These are phyloP conservation scores for Caenorhabditis wallacei DNA, from an alignment of 2,888 invertebrate genomes.

Conservation along the genomic window DNA sequence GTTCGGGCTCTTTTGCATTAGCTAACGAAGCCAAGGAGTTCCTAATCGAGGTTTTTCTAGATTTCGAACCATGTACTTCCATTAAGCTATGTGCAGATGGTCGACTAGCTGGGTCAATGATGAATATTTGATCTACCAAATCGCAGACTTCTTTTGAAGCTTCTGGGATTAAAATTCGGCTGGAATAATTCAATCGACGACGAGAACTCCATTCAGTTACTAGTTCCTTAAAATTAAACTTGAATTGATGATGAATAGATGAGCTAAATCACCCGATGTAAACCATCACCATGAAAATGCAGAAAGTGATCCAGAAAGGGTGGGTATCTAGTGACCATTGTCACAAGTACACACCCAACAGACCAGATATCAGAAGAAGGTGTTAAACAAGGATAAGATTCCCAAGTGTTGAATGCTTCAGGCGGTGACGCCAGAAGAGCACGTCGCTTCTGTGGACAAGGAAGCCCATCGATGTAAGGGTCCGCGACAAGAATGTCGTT, in stretches of 20 bases:
- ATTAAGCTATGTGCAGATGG: slow-evolving; percentile 61
- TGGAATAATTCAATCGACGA: slow-evolving; percentile 25
- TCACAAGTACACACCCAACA: slow-evolving; percentile 71
- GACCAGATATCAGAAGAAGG: slow-evolving; percentile 69
- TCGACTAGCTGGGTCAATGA: slow-evolving; percentile 45
- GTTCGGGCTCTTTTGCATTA: slow-evolving; percentile 23
- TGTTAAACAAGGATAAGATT: slow-evolving; percentile 58
- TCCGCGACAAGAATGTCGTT: slow-evolving; percentile 69
- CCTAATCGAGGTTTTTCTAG: slow-evolving; percentile 52
- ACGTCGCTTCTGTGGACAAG: slow-evolving; percentile 59
- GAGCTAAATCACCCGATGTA: slow-evolving; percentile 64
- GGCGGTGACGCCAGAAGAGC: slow-evolving; percentile 69
- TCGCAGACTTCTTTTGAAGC: slow-evolving; percentile 66
- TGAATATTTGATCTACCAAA: slow-evolving; percentile 64
- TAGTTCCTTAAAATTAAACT: slow-evolving; percentile 22
- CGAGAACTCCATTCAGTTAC: slow-evolving; percentile 43
- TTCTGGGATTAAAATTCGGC: slow-evolving; percentile 49
- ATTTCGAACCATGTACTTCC: slow-evolving; percentile 35
- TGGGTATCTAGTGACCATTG: slow-evolving; percentile 72
- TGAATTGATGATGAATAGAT: too few species aligned
- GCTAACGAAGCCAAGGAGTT: slow-evolving; percentile 45
- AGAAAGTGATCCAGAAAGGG: slow-evolving; percentile 72
- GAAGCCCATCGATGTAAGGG: slow-evolving; percentile 58
- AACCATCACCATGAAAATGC: slow-evolving; percentile 63
- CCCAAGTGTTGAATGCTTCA: slow-evolving; percentile 61